phyloP scores from a whole-genome alignment of 2,888 invertebrate species.

The Acleris laterana region DNA sequence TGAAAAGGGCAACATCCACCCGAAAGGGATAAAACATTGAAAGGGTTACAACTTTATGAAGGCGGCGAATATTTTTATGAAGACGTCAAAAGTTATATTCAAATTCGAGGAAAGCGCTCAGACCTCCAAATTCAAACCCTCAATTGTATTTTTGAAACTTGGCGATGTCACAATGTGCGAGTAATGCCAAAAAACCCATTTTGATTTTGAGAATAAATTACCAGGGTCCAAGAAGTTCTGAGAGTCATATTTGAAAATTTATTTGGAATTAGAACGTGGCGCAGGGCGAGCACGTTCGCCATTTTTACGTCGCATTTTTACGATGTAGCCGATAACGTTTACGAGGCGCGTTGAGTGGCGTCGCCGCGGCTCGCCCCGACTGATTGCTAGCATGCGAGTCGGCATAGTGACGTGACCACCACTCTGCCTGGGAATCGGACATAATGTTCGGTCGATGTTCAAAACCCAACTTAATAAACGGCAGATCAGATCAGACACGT shows the following conservation, averaged over 20 bases:
- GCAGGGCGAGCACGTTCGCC: slow-evolving; percentile 63
- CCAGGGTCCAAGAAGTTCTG: slow-evolving; percentile 5
- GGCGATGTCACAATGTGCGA: not conserved
- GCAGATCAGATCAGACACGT: no score
- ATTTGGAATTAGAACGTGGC: slow-evolving; percentile 46
- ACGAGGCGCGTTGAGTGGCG: slow-evolving; percentile 81
- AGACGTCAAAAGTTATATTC: slow-evolving; percentile 37
- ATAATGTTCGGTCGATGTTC: slow-evolving; percentile 8
- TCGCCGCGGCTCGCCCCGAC: slow-evolving; percentile 77
- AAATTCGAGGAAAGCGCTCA: slow-evolving; percentile 20
- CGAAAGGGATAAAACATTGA: slow-evolving; percentile 31
- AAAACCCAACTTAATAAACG: no score
- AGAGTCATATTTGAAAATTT: slow-evolving; percentile 23
- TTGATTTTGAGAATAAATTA: slow-evolving; percentile 13
- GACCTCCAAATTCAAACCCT: not conserved
- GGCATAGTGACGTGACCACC: slow-evolving; percentile 29
- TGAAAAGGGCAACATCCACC: slow-evolving; percentile 21
- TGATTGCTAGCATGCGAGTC: slow-evolving; percentile 73
- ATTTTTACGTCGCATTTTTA: slow-evolving; percentile 79
- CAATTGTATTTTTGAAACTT: slow-evolving; percentile 13
- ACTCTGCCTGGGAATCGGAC: not conserved
- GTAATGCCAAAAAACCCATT: not conserved
- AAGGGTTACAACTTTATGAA: slow-evolving; percentile 35
- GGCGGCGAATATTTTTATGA: slow-evolving; percentile 35
- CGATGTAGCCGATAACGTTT: slow-evolving; percentile 82